These are phyloP conservation scores for Carcina quercana DNA, from an alignment of 2,888 invertebrate genomes.

Conservation along the genomic window DNA sequence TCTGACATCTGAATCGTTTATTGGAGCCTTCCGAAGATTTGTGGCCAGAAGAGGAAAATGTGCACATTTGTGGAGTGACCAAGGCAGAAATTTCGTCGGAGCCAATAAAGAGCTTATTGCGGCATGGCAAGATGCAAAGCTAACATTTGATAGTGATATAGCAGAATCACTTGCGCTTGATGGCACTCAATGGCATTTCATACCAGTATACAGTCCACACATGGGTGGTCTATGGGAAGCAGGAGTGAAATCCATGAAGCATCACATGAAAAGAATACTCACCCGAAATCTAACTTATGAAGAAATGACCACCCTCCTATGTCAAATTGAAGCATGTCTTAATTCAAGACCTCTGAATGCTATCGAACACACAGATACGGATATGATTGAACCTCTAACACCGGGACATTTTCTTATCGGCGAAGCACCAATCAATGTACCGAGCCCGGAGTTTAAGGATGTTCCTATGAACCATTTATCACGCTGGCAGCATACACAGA, in stretches of 20 bases:
- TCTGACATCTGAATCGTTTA: slow-evolving; percentile 1
- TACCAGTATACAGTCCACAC: slow-evolving; percentile 12
- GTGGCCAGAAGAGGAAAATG: slow-evolving; percentile 4
- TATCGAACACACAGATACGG: slow-evolving; percentile 4
- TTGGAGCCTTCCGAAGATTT: slow-evolving; percentile 7
- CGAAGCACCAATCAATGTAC: slow-evolving; percentile 16
- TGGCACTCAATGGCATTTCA: slow-evolving; percentile 13
- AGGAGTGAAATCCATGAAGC: slow-evolving; percentile 14
- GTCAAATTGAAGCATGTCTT: slow-evolving; percentile 18
- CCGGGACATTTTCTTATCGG: slow-evolving; percentile 23
- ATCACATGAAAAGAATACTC: slow-evolving; percentile 7
- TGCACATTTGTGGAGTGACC: slow-evolving; percentile 10
- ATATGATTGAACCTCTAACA: slow-evolving; percentile 14
- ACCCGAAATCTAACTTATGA: slow-evolving; percentile 14
- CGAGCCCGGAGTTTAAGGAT: slow-evolving; percentile 9
- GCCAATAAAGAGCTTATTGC: slow-evolving; percentile 8
- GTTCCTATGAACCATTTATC: slow-evolving; percentile 9
- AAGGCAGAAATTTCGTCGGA: slow-evolving; percentile 16
- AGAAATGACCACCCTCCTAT: slow-evolving; percentile 14
- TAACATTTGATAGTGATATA: slow-evolving; percentile 14
- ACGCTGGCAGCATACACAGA: slow-evolving; percentile 21
- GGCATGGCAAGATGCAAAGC: slow-evolving; percentile 2
- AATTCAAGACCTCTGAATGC: slow-evolving; percentile 16
- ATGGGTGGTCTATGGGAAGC: slow-evolving; percentile 19
- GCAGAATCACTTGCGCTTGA: neutral